These are phyloP conservation scores for Sycophaga agraensis DNA, from an alignment of 1,140 invertebrate species.

Conservation along the genomic window DNA sequence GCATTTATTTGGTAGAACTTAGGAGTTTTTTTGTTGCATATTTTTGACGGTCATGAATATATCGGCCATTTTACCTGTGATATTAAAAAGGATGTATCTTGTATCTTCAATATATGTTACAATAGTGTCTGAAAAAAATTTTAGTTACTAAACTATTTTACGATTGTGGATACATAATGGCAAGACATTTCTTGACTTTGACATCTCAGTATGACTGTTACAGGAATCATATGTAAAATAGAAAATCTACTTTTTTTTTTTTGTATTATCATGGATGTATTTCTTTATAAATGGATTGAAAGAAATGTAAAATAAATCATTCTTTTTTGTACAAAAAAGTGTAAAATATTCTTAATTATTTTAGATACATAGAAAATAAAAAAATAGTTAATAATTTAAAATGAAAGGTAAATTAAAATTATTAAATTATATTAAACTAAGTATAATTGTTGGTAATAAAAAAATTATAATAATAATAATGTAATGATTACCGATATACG, in stretches of 20 bases:
- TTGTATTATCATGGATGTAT: constrained; percentile 31
- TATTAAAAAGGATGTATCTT: constrained; percentile 41
- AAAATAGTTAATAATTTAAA: constrained; percentile 30
- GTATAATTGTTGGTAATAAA: constrained; percentile 30
- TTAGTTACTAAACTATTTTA: constrained; percentile 20
- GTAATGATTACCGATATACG: constrained; percentile 42
- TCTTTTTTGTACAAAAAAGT: constrained; percentile 24
- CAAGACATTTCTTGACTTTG: constrained; percentile 17
- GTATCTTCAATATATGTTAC: constrained; percentile 33
- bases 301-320: constrained; percentile 31
- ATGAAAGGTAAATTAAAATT: constrained; percentile 28
- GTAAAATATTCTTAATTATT: constrained; percentile 13
- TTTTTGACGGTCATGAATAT: constrained; percentile 43
- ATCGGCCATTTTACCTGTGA: constrained; percentile 54
- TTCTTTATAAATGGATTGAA: constrained; percentile 26
- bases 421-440: constrained; percentile 24
- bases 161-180: constrained; percentile 15
- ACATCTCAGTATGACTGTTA: constrained; percentile 26
- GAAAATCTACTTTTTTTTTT: constrained; percentile 22
- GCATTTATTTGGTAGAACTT: constrained; percentile 48
- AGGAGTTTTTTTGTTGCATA: constrained; percentile 33
- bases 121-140: constrained; percentile 34
- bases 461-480: constrained; percentile 38
- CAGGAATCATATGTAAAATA: constrained; percentile 26
- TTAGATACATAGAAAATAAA: constrained; percentile 16